Base-by-base conservation (phyloP, 2,113 vertebrate species). In the Mastomys coucha region DNA sequence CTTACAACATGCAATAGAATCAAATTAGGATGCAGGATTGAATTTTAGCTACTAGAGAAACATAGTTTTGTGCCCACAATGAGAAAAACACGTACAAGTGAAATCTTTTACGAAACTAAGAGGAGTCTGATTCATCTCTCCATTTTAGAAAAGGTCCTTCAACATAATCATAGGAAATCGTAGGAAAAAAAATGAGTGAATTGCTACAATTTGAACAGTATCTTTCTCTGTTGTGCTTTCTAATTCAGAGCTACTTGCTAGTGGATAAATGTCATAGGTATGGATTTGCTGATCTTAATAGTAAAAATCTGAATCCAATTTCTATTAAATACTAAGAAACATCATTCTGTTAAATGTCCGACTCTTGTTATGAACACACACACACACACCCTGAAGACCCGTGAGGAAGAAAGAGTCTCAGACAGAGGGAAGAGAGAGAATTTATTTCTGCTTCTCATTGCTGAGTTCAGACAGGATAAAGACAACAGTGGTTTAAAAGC, bases 1-100 rank as follows among this genome's bases (percentile, higher is more conserved):
- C 26, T 86, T 73, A 33, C 3, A 39, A 11, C 8, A 24, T 36
- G 26, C 13, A 63, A 77, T 53, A 17, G 19, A 31, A 78, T 45
- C 42, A 78, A 33, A 87, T 89, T 11, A n/a, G 16, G 73, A 76
- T 51, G 3, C 2, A 78, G 87, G 53, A 87, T 72, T 69, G 69
- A 1, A 63, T 91, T 51, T 93, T 24, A 82, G 19, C n/a, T 95
- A 31, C 76, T 87, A 96, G 53, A 63, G 78, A 94, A 89, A 86
- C 19, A 0, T 76, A 88, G 94, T 31, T 87, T 42, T 65, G 33
- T 65, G 65, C 42, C 42, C n/a, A 93, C 69, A 58, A 19, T 77
- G 84, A 81, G 6, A 85, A 95, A 10, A 88, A 93, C 19, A 49
- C 12, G 2, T 39, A 73, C n/a, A 91, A 45, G 56, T 60, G 14